Base-by-base conservation (phyloP, 1,140 invertebrate genomes). In the Rhynchophorus ferrugineus region DNA sequence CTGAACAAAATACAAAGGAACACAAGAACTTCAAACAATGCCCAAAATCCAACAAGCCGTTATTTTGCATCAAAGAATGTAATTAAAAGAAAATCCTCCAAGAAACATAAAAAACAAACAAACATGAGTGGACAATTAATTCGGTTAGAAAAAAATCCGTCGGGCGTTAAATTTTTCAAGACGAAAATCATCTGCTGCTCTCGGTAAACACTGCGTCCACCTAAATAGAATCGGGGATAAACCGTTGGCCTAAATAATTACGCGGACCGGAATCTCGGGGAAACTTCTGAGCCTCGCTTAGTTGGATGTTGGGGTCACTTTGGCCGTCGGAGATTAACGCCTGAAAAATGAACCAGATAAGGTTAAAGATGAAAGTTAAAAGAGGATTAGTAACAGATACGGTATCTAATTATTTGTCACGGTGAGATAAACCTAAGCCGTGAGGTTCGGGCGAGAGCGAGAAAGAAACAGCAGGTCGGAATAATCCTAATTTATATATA, bases 371-470 rank as follows among this genome's bases (percentile, higher is more conserved):
- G 17, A 44, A 44, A 34, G 43, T 2, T 44, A 44, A 44, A 44
- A 24, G 22, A 18, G 43, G 43, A 44, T 44, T 44, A 44, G 43
- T 14, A 44, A 44, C 43, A 44, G 21, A 44, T 44, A 44, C 43
- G 43, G 43, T 44, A 44, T 44, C 43, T 34, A 44, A 34, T 44
- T 44, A 44, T 44, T 44, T 44, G 43, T 44, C 43, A 34, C 43
- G 19, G 29, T 8, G n/a, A 29, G 20, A 44, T 44, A 44, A 29
- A 22, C 20, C 13, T 18, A 29, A 33, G 43, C 2, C 43, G 20
- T n/a, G 21, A n/a, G 7, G 22, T 2, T 19, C 2, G 14, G 20
- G 9, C 20, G 5, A 29, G 29, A 14, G 43, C 13, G 43, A 44
- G 1, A 44, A 3, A 29, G 16, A 1, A 21, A 44, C 3, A 29